A percentile compares a stretch with the other conserved stretches of the same genome.
Evolutionary conservation across 1,140 invertebrate genomes (phyloP).

Genomic region (Chrysoperla carnea): DNA sequence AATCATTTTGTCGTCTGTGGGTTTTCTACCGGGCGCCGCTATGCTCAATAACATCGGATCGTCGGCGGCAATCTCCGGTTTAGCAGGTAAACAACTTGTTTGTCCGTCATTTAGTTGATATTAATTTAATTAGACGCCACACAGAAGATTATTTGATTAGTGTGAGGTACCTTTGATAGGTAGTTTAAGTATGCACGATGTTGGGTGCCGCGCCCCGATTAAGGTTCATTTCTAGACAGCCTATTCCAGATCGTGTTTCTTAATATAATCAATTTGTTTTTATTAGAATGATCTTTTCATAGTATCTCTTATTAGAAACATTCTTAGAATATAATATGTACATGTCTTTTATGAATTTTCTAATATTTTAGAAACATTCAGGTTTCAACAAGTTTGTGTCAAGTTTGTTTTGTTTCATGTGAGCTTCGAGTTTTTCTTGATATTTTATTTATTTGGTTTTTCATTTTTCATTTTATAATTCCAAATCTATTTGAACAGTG

Average conservation of each 20-base stretch:
- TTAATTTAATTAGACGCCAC: too few relatives aligned
- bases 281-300: too few relatives aligned
- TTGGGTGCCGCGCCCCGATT: background rate
- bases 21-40: background rate
- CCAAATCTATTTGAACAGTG: too few relatives aligned
- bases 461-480: too few relatives aligned
- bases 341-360: too few relatives aligned
- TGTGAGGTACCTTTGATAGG: background rate
- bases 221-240: background rate
- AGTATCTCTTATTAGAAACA: too few relatives aligned
- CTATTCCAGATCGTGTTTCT: background rate
- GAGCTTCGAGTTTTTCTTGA: too few relatives aligned
- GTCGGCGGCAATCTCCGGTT: background rate
- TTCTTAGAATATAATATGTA: too few relatives aligned
- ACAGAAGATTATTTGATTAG: background rate
- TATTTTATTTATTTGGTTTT: too few relatives aligned
- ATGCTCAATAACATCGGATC: background rate
- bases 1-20: background rate
- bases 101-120: background rate
- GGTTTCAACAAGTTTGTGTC: too few relatives aligned
- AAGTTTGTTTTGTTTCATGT: too few relatives aligned
- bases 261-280: background rate
- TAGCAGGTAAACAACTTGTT: background rate
- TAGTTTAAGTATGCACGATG: background rate
- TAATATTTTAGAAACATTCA: too few relatives aligned